phyloP scores from a whole-genome alignment of 2,113 vertebrate species.

The Raphicerus campestris region DNA sequence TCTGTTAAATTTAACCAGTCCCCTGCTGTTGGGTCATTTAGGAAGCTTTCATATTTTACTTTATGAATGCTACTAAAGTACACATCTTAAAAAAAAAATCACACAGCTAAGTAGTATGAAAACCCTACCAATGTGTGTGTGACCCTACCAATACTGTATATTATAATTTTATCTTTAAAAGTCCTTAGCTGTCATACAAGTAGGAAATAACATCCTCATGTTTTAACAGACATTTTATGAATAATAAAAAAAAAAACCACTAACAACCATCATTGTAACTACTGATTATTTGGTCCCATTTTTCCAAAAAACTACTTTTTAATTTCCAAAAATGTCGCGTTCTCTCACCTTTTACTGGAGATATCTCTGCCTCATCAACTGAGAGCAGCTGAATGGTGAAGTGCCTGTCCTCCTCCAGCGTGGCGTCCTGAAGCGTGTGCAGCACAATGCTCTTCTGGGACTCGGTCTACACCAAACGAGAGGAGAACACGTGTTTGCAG shows the following conservation, averaged over 20 bases:
- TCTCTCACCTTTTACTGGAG: conserved; percentile 87
- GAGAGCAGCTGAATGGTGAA: conserved; percentile 87
- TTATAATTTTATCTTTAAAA: neutral
- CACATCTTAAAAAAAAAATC: neutral
- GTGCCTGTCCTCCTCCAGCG: conserved; percentile 84
- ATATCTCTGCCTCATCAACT: conserved; percentile 86
- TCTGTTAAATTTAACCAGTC: neutral
- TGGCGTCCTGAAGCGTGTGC: conserved; percentile 79
- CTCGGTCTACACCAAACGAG: conserved; percentile 82
- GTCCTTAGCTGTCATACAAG: neutral
- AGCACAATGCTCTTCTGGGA: conserved; percentile 85
- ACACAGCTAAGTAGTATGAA: neutral
- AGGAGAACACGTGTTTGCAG: conserved; percentile 5
- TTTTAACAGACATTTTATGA: neutral
- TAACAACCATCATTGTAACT: neutral
- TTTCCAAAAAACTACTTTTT: neutral
- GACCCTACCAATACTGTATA: neutral
- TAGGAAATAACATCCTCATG: neutral
- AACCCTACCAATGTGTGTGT: neutral
- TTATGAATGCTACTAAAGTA: neutral
- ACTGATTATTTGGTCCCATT: neutral
- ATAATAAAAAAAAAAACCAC: neutral
- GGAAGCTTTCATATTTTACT: neutral
- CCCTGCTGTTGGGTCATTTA: neutral
- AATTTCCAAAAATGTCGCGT: neutral